Evolutionary conservation across 2,113 vertebrate genomes (phyloP).

Genomic region (Cottus gobio): DNA sequence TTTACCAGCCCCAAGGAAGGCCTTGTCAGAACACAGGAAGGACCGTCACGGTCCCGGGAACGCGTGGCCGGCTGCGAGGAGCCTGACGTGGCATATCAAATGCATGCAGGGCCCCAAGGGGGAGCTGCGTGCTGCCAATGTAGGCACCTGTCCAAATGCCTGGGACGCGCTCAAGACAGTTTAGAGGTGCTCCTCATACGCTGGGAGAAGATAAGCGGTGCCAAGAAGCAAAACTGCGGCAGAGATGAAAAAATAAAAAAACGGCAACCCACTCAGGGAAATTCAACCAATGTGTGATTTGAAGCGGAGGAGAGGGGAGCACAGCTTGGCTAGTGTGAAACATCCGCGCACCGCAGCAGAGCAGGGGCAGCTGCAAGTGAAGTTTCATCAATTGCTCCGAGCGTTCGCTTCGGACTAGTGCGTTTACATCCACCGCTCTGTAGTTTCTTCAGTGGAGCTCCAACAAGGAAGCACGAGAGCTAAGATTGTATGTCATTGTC

Average conservation of each 20-base stretch:
- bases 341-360: slow-evolving; percentile 5
- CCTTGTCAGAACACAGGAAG: slow-evolving; percentile 53
- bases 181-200: slow-evolving; percentile 59
- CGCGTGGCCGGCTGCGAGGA: slow-evolving; percentile 39
- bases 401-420: background rate
- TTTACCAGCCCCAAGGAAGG: slow-evolving; percentile 72
- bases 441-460: background rate
- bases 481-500: background rate
- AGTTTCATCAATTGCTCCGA: slow-evolving; percentile 15
- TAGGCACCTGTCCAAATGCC: slow-evolving; percentile 70
- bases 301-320: background rate
- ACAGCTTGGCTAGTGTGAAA: slow-evolving; percentile 2
- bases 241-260: slow-evolving; percentile 13
- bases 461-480: background rate
- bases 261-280: slow-evolving; percentile 28
- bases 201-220: slow-evolving; percentile 34
- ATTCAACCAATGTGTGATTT: slow-evolving; percentile 47
- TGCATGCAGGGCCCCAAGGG: slow-evolving; percentile 49
- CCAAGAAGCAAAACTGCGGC: slow-evolving; percentile 61
- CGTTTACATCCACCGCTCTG: background rate
- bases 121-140: slow-evolving; percentile 60
- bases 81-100: slow-evolving; percentile 73
- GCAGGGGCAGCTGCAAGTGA: background rate
- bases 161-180: slow-evolving; percentile 66
- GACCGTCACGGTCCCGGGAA: slow-evolving; percentile 55